Percentiles rank a stretch among this genome's conserved stretches.
Conservation (phyloP, 2,113 vertebrate species). For the Zeus faber region DNA sequence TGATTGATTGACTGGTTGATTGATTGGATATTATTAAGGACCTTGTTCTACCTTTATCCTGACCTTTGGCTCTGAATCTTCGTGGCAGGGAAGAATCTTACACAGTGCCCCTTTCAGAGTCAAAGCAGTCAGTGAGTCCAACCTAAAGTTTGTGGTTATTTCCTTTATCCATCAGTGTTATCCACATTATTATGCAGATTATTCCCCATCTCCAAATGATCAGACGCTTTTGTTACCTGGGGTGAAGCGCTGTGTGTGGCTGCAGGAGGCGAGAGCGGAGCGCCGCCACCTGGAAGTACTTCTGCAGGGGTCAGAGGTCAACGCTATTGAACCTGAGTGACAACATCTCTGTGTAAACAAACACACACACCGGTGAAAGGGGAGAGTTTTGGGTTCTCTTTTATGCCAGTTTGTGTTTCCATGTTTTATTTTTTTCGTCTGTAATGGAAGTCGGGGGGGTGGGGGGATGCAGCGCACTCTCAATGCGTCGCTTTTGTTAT, state of each 20-base stretch:
- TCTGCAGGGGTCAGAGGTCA: constrained; percentile 68
- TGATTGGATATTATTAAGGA: no score
- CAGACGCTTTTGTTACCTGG: constrained; percentile 64
- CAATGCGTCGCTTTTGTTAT: no score
- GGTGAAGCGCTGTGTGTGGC: constrained; percentile 41
- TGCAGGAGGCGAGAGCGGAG: constrained; percentile 62
- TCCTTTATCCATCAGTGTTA: no score
- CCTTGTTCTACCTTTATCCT: no score
- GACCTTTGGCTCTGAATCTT: no score
- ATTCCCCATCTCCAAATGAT: constrained; percentile 35
- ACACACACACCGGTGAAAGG: constrained; percentile 49
- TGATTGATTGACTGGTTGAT: no score
- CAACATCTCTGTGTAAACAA: constrained; percentile 63
- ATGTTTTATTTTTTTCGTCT: not conserved
- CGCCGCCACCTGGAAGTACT: constrained; percentile 77
- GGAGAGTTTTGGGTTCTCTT: constrained; percentile 28
- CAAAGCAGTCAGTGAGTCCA: no score
- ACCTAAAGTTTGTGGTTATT: no score
- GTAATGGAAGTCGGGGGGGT: no score
- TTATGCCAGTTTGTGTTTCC: not conserved
- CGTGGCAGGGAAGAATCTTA: no score
- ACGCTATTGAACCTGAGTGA: constrained; percentile 73
- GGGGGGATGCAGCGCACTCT: no score
- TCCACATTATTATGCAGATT: constrained; percentile 20
- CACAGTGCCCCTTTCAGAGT: no score